phyloP scores from a whole-genome alignment of 2,113 vertebrate species.

The Ranitomeya imitator region DNA sequence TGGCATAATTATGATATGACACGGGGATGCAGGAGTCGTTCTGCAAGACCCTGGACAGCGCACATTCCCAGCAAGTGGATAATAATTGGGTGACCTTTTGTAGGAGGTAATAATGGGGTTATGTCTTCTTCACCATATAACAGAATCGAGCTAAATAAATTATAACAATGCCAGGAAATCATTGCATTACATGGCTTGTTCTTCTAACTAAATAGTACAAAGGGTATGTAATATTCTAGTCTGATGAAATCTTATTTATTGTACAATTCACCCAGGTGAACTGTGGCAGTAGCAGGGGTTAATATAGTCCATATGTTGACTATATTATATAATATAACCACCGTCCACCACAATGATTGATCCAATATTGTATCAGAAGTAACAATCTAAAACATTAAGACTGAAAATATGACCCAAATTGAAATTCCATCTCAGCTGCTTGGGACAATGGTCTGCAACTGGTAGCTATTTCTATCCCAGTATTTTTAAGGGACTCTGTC shows the following conservation, averaged over 20 bases:
- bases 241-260: neutral
- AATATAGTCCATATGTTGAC: neutral
- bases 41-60: neutral
- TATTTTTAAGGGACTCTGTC: too few relatives aligned
- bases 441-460: too few relatives aligned
- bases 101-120: neutral
- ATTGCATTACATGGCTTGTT: neutral
- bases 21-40: neutral
- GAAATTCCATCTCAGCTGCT: too few relatives aligned
- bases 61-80: neutral
- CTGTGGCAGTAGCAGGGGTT: neutral
- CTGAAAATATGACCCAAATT: too few relatives aligned
- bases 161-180: neutral
- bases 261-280: neutral
- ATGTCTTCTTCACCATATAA: neutral
- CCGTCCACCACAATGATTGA: neutral
- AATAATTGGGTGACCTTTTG: constrained; percentile 40
- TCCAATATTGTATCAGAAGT: neutral
- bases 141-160: neutral
- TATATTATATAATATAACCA: neutral
- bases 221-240: neutral
- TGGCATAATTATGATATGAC: constrained; percentile 14
- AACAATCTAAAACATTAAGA: neutral
- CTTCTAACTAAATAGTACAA: constrained; percentile 18
- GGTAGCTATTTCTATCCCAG: too few relatives aligned